Evolutionary conservation across 2,888 invertebrate genomes (phyloP), one percentile per base, ranked within the genome.

Genomic region (Reticulitermes lucifugus): DNA sequence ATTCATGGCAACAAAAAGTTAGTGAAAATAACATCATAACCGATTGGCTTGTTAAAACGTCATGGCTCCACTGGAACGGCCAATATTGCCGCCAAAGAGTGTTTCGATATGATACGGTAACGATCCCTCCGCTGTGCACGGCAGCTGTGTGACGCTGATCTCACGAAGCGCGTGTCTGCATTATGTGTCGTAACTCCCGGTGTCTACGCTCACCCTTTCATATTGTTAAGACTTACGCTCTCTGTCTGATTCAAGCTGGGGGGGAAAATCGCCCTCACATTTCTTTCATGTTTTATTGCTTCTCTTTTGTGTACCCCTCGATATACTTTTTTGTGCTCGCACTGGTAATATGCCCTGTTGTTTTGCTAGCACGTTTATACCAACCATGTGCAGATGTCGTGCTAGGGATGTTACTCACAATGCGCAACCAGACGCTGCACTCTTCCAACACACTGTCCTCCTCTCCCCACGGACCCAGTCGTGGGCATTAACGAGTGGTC

Each of bases 371-470:
- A 60, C 6, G 18, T 60, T 60, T n/a, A 60, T 60, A 60, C 60
- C 71, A 71, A 0, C 71, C 71, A 29, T 18, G 71, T 35, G 71
- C 71, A 71, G 71, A 71, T 71, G 71, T 71, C 71, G 71, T 35
- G 12, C 6, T 29, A 1, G 12, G 60, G 18, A 21, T 21, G 71
- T 71, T 71, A 71, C 35, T 71, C 71, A 71, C 71, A 71, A 35
- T 71, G 71, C 25, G 25, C 29, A 25, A 21, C 71, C 71, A 22
- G 12, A 12, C 60, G 60, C 60, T 60, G 60, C 9, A 60, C 60
- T 18, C n/a, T 60, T 21, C 60, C 6, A 21, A 21, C n/a, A 22
- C 60, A n/a, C 60, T 60, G n/a, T n/a, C 60, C 18, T 18, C 7
- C 18, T 18, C 22, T 60, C 18, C 59, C 59, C 4, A 5, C 18